Conservation (phyloP, 1,140 invertebrate genomes). For the Neoseiulus cucumeris region DNA sequence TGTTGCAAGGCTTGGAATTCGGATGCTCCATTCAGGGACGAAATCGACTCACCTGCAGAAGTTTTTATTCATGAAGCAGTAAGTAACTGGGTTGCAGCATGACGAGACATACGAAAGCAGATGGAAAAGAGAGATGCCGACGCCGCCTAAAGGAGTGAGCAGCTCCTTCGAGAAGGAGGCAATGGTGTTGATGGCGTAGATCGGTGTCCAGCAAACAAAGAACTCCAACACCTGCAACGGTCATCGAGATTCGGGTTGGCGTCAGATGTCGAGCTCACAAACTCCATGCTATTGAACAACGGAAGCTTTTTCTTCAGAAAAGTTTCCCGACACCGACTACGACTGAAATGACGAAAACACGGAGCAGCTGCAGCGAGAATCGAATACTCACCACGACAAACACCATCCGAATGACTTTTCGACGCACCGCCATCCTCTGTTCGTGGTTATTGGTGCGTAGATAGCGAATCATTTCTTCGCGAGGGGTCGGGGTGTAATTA, state of each 20-base stretch:
- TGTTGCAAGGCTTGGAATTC: too few relatives aligned
- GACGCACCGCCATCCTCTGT: conserved; percentile 25
- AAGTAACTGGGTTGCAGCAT: conserved; percentile 35
- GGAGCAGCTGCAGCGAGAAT: too few relatives aligned
- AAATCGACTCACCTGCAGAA: conserved; percentile 25
- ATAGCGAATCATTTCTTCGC: conserved; percentile 3
- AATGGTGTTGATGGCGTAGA: conserved; percentile 31
- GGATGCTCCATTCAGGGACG: too few relatives aligned
- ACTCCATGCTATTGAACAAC: too few relatives aligned
- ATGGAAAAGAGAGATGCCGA: conserved; percentile 28
- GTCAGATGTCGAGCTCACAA: too few relatives aligned
- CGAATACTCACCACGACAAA: conserved; percentile 28
- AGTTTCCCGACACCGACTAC: too few relatives aligned
- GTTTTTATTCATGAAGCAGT: conserved; percentile 34
- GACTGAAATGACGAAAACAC: too few relatives aligned
- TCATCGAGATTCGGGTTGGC: too few relatives aligned
- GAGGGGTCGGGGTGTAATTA: neutral
- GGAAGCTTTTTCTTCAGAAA: too few relatives aligned
- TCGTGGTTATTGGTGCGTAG: conserved; percentile 15
- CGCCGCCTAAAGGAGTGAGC: conserved; percentile 16
- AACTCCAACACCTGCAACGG: conserved; percentile 26
- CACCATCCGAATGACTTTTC: conserved; percentile 32
- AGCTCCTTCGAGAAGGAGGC: conserved; percentile 24
- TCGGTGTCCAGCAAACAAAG: conserved; percentile 36
- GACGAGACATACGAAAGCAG: conserved; percentile 32